Conservation (phyloP, 2,888 invertebrate genomes). For the Chrysolina americana region DNA sequence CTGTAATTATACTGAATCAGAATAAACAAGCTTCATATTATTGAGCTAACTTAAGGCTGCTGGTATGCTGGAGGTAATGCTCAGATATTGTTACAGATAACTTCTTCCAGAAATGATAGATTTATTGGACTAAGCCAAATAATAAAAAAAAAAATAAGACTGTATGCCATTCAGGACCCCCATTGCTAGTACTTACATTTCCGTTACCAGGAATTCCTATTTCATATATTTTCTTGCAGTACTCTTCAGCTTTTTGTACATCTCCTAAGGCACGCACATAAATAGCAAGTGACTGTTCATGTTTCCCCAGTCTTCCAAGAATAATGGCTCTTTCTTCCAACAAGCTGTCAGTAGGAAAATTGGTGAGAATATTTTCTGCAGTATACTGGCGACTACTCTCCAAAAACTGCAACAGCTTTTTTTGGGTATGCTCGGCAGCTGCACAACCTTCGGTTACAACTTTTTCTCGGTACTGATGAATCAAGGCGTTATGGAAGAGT, state of each 20-base stretch:
- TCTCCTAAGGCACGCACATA: conserved; percentile 92
- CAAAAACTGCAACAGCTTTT: conserved; percentile 83
- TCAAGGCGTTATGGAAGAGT: conserved; percentile 90
- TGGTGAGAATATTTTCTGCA: conserved; percentile 87
- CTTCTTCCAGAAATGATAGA: too few relatives aligned
- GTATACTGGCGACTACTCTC: conserved; percentile 86
- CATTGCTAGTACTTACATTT: conserved; percentile 58
- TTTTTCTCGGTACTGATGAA: conserved; percentile 90
- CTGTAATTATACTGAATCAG: too few relatives aligned
- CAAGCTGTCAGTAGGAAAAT: conserved; percentile 88
- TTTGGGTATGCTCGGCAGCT: conserved; percentile 73
- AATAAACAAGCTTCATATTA: too few relatives aligned
- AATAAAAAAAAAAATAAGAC: too few relatives aligned
- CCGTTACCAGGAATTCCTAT: conserved; percentile 59
- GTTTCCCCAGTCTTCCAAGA: conserved; percentile 89
- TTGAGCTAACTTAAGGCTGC: too few relatives aligned
- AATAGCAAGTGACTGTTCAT: conserved; percentile 93
- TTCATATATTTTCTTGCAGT: conserved; percentile 82
- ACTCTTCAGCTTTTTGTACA: conserved; percentile 85
- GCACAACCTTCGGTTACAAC: conserved; percentile 68
- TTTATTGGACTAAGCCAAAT: too few relatives aligned
- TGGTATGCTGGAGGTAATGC: too few relatives aligned
- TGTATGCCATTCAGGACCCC: too few relatives aligned
- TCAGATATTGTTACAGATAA: too few relatives aligned
- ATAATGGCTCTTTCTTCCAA: conserved; percentile 96